A percentile compares a stretch with the other conserved stretches of the same genome.
These are phyloP conservation scores for Siniperca obscura DNA, from an alignment of 2,797 vertebrate genomes.

Conservation along the genomic window DNA sequence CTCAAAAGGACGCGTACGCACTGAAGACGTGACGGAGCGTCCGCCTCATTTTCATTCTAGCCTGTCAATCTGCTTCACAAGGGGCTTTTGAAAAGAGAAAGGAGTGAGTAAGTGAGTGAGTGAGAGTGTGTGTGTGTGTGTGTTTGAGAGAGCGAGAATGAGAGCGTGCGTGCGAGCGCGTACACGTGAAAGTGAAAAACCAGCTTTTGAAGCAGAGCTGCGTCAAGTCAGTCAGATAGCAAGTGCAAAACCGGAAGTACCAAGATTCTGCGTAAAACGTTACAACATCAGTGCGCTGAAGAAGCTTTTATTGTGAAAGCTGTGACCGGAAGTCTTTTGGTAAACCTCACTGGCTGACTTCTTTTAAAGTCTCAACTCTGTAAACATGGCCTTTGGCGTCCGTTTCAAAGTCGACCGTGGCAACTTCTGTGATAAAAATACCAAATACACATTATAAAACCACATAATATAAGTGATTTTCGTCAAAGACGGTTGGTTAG, in stretches of 20 bases:
- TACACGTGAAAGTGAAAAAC: conserved; percentile 38
- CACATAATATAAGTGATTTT: neutral
- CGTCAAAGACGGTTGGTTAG: neutral
- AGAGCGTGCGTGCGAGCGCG: conserved; percentile 62
- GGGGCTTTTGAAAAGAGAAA: conserved; percentile 81
- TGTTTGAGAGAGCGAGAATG: conserved; percentile 45
- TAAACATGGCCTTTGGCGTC: conserved; percentile 19
- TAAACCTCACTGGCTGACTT: neutral
- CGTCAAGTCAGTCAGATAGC: conserved; percentile 37
- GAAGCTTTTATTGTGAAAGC: conserved; percentile 63
- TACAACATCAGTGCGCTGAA: fast-evolving
- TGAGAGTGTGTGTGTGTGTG: conserved; percentile 48
- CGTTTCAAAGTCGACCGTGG: neutral
- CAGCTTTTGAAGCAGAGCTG: conserved; percentile 38
- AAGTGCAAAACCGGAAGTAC: conserved; percentile 48
- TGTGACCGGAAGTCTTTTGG: neutral
- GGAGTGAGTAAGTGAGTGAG: conserved; percentile 67
- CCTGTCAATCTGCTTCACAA: conserved; percentile 85
- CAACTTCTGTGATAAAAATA: neutral
- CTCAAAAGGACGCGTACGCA: conserved; percentile 85
- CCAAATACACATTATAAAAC: neutral
- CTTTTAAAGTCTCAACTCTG: neutral
- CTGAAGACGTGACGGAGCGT: conserved; percentile 83
- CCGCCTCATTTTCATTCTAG: conserved; percentile 87
- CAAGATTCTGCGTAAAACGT: neutral